A percentile compares a stretch with the other conserved stretches of the same genome.
Conservation (phyloP, 2,888 invertebrate species). For the Bellardia bayeri region DNA sequence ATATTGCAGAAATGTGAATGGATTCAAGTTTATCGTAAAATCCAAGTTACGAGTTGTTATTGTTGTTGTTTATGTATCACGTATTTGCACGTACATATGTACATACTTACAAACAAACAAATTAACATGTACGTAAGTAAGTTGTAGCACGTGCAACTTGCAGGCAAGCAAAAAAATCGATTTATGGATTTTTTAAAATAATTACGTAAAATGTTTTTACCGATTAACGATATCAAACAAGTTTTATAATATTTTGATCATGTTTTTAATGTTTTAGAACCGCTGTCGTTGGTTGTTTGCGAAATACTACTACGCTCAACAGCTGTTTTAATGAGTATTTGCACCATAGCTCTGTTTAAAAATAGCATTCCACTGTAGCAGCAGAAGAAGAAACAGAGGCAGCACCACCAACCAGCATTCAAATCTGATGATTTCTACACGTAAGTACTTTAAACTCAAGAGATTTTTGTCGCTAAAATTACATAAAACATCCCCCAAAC, state of each 20-base stretch:
- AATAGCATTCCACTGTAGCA: constrained; percentile 44
- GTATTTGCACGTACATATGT: too few species aligned
- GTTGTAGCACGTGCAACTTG: constrained; percentile 43
- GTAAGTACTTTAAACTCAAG: constrained; percentile 48
- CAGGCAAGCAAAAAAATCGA: constrained; percentile 49
- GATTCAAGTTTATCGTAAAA: constrained; percentile 4
- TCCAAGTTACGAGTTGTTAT: background rate
- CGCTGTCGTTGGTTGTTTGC: constrained; percentile 44
- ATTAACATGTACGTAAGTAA: background rate
- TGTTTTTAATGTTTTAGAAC: constrained; percentile 29
- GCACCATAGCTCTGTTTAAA: constrained; percentile 50
- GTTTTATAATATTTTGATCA: constrained; percentile 27
- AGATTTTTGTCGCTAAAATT: constrained; percentile 58
- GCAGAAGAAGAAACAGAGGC: constrained; percentile 19
- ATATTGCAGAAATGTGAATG: background rate
- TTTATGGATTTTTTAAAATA: constrained; percentile 66
- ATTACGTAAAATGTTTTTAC: constrained; percentile 54
- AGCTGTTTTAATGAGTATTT: constrained; percentile 57
- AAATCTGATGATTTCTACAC: constrained; percentile 37
- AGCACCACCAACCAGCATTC: constrained; percentile 35
- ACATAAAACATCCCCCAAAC: constrained; percentile 51
- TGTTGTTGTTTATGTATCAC: background rate
- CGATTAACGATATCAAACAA: constrained; percentile 1
- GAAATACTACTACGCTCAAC: constrained; percentile 66
- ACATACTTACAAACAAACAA: background rate